Percentiles rank a stretch among this genome's conserved stretches.
phyloP scores from a whole-genome alignment of 2,113 vertebrate genomes.

The Pelodiscus sinensis region DNA sequence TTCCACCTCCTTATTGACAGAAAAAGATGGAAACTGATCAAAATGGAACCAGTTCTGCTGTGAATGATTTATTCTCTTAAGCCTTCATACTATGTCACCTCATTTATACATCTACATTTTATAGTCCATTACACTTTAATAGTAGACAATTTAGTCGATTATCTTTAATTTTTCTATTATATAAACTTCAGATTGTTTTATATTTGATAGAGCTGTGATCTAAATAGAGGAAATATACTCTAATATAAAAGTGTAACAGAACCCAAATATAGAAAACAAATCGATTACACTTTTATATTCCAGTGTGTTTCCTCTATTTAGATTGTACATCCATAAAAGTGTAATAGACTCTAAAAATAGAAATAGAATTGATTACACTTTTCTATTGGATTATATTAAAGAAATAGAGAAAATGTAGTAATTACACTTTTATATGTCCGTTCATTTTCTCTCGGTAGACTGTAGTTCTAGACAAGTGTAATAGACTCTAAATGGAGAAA shows the following conservation, averaged over 20 bases:
- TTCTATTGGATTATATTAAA: not conserved
- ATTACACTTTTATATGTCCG: no score
- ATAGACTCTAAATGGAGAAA: not conserved
- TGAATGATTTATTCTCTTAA: not conserved
- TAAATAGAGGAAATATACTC: no score
- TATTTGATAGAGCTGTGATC: no score
- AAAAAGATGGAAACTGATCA: not conserved
- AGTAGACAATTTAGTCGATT: not conserved
- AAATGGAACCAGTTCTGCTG: not conserved
- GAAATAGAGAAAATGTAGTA: not conserved
- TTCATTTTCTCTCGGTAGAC: not conserved
- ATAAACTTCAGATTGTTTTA: not conserved
- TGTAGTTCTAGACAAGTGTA: not conserved
- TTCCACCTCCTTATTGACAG: not conserved
- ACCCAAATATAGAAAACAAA: not conserved
- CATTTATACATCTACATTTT: not conserved
- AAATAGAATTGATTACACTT: not conserved
- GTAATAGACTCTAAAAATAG: not conserved
- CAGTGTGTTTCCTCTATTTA: not conserved
- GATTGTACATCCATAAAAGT: not conserved
- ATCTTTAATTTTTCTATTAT: not conserved
- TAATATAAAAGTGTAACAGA: not conserved
- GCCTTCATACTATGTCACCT: not conserved
- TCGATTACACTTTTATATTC: no score
- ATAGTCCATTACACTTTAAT: not conserved